Conservation (phyloP, 2,797 vertebrate species). For the Scyliorhinus canicula region DNA sequence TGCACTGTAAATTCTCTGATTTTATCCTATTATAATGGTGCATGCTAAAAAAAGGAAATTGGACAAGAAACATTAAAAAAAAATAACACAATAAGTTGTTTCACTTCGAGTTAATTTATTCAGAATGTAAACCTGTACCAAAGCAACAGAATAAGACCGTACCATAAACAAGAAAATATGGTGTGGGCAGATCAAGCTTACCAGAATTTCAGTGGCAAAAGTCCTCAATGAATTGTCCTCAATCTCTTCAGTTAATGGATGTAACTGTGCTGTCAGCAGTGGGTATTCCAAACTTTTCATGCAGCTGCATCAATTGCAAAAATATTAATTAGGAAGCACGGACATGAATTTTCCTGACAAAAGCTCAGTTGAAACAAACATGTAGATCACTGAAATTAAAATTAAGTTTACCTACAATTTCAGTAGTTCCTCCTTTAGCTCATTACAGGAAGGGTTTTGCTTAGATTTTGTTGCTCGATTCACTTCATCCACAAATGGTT, state of each 20-base stretch:
- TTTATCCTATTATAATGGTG: not conserved
- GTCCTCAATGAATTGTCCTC: conserved; percentile 62
- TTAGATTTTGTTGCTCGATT: conserved; percentile 52
- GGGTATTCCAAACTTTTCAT: conserved; percentile 79
- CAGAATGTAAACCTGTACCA: not conserved
- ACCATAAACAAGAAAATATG: not conserved
- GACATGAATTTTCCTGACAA: conserved; percentile 10
- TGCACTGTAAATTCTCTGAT: too few relatives aligned
- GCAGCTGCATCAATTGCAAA: conserved; percentile 62
- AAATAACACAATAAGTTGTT: not conserved
- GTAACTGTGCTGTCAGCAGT: conserved; percentile 72
- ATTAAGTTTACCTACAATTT: conserved; percentile 74
- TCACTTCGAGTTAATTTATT: not conserved
- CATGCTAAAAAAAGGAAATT: not conserved
- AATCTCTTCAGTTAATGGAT: conserved; percentile 59
- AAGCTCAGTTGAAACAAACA: conserved; percentile 30
- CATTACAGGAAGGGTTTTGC: conserved; percentile 49
- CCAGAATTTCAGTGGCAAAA: conserved; percentile 80
- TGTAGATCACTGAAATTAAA: not conserved
- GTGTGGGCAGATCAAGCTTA: conserved; percentile 50
- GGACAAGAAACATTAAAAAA: not conserved
- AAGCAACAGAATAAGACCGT: not conserved
- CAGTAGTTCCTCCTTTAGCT: conserved; percentile 72
- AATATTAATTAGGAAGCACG: not conserved
- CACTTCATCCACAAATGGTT: conserved; percentile 72